These are phyloP conservation scores for Drosophila prostipennis DNA, from an alignment of 2,888 invertebrate species.

Conservation along the genomic window DNA sequence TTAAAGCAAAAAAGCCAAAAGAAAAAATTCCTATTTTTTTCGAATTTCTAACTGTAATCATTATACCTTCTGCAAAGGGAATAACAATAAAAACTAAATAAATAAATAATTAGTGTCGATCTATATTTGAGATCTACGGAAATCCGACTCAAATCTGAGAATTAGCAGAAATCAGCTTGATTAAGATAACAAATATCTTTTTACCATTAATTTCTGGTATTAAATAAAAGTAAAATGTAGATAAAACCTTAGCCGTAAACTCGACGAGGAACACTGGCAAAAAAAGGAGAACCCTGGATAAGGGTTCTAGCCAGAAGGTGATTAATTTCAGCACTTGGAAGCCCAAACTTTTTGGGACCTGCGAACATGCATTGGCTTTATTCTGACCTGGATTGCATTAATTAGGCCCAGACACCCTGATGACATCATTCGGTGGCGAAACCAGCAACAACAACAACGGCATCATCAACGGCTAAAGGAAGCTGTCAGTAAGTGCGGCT, in stretches of 20 bases:
- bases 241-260: background rate
- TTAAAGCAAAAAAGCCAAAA: no score
- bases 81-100: no score
- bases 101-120: no score
- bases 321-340: background rate
- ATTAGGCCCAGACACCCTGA: constrained; percentile 17
- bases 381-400: constrained; percentile 15
- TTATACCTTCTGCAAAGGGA: no score
- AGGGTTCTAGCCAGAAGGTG: background rate
- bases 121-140: no score
- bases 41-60: no score
- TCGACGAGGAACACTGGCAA: background rate
- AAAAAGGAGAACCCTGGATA: background rate
- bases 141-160: no score
- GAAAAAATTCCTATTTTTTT: no score
- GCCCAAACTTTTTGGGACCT: background rate
- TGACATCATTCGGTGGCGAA: constrained; percentile 31
- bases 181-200: no score
- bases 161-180: no score
- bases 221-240: background rate
- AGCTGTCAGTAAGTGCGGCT: constrained; percentile 45
- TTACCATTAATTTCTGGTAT: no score
- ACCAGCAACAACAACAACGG: background rate
- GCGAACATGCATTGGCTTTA: background rate
- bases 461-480: constrained; percentile 9